These are phyloP conservation scores for Coelopa pilipes DNA, from an alignment of 2,888 invertebrate species.

Conservation along the genomic window DNA sequence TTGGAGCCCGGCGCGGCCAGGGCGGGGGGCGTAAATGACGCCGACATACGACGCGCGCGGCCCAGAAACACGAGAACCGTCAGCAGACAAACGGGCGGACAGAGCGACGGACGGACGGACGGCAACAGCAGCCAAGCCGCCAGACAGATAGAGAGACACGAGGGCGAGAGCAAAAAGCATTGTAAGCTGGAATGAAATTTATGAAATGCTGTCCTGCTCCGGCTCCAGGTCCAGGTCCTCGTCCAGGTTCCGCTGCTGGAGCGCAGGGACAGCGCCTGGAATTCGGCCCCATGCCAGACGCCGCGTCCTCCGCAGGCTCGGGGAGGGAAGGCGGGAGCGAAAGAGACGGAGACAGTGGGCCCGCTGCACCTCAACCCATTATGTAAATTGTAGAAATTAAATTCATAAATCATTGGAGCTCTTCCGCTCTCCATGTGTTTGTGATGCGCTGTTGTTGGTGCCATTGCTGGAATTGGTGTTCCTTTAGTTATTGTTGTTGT, in stretches of 20 bases:
- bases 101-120: neutral
- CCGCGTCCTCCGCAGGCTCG: too few species aligned
- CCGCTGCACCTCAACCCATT: constrained; percentile 16
- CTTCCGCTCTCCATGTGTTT: neutral
- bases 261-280: neutral
- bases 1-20: too few species aligned
- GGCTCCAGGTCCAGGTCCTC: too few species aligned
- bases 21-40: neutral
- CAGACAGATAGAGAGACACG: neutral
- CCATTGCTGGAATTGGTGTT: neutral
- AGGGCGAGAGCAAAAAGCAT: neutral
- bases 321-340: too few species aligned
- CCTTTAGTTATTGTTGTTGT: neutral
- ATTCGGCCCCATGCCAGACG: too few species aligned
- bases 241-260: too few species aligned
- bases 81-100: neutral
- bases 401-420: constrained; percentile 31
- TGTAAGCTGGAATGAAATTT: constrained; percentile 9
- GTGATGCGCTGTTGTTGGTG: too few species aligned
- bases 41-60: neutral
- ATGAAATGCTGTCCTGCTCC: constrained; percentile 12
- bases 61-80: neutral
- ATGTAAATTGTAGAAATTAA: constrained; percentile 27
- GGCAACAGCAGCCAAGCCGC: neutral
- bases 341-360: too few species aligned